These are phyloP conservation scores for Numida meleagris DNA, from an alignment of 2,113 vertebrate genomes.

Conservation along the genomic window DNA sequence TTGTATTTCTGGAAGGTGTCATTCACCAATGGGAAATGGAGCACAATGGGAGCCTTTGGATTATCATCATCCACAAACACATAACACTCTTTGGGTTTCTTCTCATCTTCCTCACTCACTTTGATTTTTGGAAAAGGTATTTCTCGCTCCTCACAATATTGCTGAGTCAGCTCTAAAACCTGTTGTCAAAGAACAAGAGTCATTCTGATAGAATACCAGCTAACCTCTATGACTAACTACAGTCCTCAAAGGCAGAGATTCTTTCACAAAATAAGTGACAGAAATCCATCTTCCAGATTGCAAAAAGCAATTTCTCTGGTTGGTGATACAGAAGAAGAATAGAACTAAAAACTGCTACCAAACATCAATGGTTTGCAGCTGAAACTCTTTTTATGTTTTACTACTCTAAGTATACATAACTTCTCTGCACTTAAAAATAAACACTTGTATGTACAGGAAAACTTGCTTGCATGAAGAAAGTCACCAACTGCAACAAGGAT, in stretches of 20 bases:
- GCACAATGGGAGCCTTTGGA: slow-evolving; percentile 72
- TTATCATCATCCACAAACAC: slow-evolving; percentile 72
- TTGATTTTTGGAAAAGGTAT: slow-evolving; percentile 80
- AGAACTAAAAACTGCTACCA: neutral
- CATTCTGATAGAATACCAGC: neutral
- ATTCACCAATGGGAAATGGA: slow-evolving; percentile 84
- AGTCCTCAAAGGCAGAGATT: neutral
- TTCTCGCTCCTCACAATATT: slow-evolving; percentile 76
- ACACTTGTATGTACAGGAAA: neutral
- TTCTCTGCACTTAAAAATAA: neutral
- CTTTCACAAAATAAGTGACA: neutral
- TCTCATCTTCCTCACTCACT: slow-evolving; percentile 65
- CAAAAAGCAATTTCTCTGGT: neutral
- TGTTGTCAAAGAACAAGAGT: neutral
- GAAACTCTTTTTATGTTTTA: neutral
- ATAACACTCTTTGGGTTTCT: slow-evolving; percentile 78
- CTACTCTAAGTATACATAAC: neutral
- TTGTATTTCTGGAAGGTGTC: slow-evolving; percentile 75
- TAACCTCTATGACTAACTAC: neutral
- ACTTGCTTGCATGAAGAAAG: neutral
- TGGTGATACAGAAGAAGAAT: neutral
- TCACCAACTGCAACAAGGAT: neutral
- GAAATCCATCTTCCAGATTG: neutral
- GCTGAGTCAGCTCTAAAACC: slow-evolving; percentile 77
- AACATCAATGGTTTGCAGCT: neutral